Conservation (phyloP, 2,888 invertebrate species). For the Bombylius major region DNA sequence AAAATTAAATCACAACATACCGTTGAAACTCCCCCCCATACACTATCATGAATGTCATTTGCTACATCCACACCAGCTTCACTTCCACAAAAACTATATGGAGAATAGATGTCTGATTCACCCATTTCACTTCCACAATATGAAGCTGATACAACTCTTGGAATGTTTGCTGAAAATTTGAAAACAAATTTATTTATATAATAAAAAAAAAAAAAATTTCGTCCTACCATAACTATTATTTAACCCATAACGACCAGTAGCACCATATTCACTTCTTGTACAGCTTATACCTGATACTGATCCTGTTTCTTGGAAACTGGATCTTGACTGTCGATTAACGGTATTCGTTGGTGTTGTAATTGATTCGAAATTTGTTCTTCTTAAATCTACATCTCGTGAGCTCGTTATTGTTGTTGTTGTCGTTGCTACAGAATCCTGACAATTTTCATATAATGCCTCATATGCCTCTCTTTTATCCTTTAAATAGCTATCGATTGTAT, state of each 20-base stretch:
- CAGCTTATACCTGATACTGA: conserved; percentile 13
- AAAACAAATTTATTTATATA: background rate
- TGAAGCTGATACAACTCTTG: conserved; percentile 55
- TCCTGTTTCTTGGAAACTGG: conserved; percentile 12
- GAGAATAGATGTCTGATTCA: conserved; percentile 72
- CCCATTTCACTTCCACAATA: conserved; percentile 72
- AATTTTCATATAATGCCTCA: conserved; percentile 26
- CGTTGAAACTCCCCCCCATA: conserved; percentile 36
- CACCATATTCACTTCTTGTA: conserved; percentile 33
- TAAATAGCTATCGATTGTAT: conserved; percentile 35
- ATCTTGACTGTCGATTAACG: conserved; percentile 1
- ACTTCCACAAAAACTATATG: conserved; percentile 60
- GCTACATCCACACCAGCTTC: conserved; percentile 40
- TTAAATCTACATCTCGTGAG: background rate
- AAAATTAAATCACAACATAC: conserved; percentile 16
- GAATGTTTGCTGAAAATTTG: conserved; percentile 29
- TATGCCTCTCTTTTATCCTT: conserved; percentile 34
- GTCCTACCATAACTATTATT: conserved; percentile 31
- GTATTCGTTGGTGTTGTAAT: too few relatives aligned
- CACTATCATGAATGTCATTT: conserved; percentile 33
- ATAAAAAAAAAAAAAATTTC: background rate
- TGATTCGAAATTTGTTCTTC: background rate
- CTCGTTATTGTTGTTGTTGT: background rate
- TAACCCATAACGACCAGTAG: conserved; percentile 24
- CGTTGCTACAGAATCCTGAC: background rate